phyloP scores from a whole-genome alignment of 2,888 invertebrate species.

The Rotaria macrura region DNA sequence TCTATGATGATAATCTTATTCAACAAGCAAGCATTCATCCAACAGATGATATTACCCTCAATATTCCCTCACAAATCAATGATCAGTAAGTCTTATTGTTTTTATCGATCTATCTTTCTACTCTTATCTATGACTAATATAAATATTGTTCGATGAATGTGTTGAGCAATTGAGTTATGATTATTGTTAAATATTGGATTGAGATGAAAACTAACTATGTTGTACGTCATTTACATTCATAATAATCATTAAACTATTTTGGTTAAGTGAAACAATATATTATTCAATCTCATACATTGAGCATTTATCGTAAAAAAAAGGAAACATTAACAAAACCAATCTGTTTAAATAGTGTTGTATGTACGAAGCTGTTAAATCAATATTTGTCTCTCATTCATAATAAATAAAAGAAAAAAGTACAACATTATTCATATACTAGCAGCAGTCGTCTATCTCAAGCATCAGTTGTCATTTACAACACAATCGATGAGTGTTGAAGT shows the following conservation, averaged over 20 bases:
- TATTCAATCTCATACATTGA: too few species aligned
- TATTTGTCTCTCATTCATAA: neutral
- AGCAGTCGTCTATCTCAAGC: neutral
- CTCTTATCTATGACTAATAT: too few species aligned
- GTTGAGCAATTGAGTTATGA: neutral
- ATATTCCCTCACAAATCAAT: neutral
- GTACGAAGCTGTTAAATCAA: neutral
- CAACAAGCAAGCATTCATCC: neutral
- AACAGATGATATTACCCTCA: neutral
- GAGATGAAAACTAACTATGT: neutral
- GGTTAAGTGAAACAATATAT: too few species aligned
- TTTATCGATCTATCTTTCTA: too few species aligned
- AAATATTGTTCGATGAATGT: neutral
- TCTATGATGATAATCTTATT: neutral
- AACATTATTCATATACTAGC: neutral
- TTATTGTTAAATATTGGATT: neutral
- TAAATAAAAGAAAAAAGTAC: neutral
- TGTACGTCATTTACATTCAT: neutral
- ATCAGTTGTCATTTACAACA: neutral
- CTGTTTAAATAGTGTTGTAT: too few species aligned
- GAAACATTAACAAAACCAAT: too few species aligned
- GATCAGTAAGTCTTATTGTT: neutral
- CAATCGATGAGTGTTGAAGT: neutral
- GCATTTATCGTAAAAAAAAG: neutral
- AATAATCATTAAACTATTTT: too few species aligned